These are phyloP conservation scores for Drosophila stalkeri DNA, from an alignment of 2,888 invertebrate genomes.

Conservation along the genomic window DNA sequence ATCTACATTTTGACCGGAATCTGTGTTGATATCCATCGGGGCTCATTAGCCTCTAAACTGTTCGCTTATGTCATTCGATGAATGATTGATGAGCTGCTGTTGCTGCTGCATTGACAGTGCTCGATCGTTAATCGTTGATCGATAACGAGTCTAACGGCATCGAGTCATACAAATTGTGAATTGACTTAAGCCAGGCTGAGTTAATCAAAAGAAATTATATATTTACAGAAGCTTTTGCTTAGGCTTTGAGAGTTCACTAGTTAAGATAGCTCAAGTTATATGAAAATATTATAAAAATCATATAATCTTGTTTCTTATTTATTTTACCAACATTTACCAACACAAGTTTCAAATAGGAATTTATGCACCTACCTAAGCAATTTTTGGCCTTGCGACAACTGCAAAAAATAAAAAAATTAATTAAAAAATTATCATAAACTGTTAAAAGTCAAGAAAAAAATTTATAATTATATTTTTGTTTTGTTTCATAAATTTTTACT, in stretches of 20 bases:
- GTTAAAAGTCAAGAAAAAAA: too few relatives aligned
- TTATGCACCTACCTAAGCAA: too few relatives aligned
- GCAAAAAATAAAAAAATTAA: too few relatives aligned
- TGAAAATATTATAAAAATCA: too few relatives aligned
- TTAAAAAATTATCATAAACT: too few relatives aligned
- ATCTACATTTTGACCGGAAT: constrained; percentile 59
- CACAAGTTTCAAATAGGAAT: too few relatives aligned
- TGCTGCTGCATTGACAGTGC: constrained; percentile 20
- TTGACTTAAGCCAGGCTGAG: not conserved
- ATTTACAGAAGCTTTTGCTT: not conserved
- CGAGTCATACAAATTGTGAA: not conserved
- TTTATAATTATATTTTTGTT: too few relatives aligned
- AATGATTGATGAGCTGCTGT: constrained; percentile 61
- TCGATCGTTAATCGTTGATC: constrained; percentile 30
- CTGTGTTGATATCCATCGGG: constrained; percentile 17
- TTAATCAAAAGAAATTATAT: not conserved
- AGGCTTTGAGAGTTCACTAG: not conserved
- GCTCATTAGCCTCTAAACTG: constrained; percentile 66
- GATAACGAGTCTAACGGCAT: constrained; percentile 22
- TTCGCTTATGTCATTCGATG: constrained; percentile 56
- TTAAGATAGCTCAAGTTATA: too few relatives aligned
- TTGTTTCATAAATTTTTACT: too few relatives aligned
- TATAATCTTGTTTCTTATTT: too few relatives aligned
- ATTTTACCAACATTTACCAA: too few relatives aligned
- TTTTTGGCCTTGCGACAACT: too few relatives aligned